Base-by-base conservation (phyloP, 2,113 vertebrate species). In the Zosterops hypoxanthus region DNA sequence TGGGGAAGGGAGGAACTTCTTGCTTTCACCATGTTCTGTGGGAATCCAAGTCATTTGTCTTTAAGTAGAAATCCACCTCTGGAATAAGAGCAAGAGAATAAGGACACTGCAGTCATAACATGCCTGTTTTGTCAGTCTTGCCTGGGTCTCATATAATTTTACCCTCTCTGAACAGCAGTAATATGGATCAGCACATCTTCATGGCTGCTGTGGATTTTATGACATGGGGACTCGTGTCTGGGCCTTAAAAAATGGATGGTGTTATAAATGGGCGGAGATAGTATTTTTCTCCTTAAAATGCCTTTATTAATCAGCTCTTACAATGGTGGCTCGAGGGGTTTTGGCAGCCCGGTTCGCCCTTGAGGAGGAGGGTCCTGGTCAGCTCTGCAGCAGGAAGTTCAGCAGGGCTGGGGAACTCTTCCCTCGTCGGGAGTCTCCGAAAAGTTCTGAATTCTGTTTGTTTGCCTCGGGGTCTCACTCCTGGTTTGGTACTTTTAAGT, bases 61-160 rank as follows among this genome's bases (percentile, higher is more conserved):
- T 41, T 12, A 29, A 49, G 24, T 16, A 26, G 19, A 18, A 69
- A 53, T 53, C 42, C 33, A 9, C 46, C 9, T 73, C 78, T 84
- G 75, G 61, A 81, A 50, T 66, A 44, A 63, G 31, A 52, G 33
- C 31, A 75, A 42, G 42, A 64, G 28, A 53, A n/a, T 53, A 57
- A 70, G 42, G 50, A 36, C 12, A 5, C 28, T 85, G 69, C 34
- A 44, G 44, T 34, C 22, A 0, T n/a, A 49, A n/a, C 29, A 21
- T 28, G 11, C 18, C 46, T 70, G 41, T 69, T 89, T 24, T 52
- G 41, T 61, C 50, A 64, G 0, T 19, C 19, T 75, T 46, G 28
- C 29, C 44, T 29, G 4, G 15, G 4, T 77, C 24, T 81, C 17
- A 1, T 14, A 8, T 14, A 0, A 0, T 9, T 65, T 82, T 31